Percentiles rank a stretch among this genome's conserved stretches.
These are phyloP conservation scores for Hydrolagus colliei DNA, from an alignment of 2,797 vertebrate genomes.

Conservation along the genomic window DNA sequence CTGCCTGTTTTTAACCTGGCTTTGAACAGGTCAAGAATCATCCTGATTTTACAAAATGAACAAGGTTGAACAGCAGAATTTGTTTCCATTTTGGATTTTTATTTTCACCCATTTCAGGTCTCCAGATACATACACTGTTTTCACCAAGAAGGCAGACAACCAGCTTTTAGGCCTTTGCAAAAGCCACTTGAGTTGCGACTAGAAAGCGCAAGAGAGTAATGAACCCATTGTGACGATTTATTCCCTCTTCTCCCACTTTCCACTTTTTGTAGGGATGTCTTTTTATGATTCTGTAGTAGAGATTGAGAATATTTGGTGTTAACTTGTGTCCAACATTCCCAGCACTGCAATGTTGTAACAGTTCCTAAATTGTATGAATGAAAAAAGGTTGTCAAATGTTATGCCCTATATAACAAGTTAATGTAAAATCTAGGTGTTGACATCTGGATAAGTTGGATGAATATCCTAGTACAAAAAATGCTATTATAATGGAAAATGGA, in stretches of 20 bases:
- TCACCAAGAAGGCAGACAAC: neutral
- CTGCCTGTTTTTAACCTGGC: conserved; percentile 29
- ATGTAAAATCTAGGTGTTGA: too few relatives aligned
- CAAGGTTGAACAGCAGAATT: conserved; percentile 8
- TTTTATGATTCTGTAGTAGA: neutral
- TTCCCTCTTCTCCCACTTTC: neutral
- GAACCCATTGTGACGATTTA: too few relatives aligned
- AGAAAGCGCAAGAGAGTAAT: too few relatives aligned
- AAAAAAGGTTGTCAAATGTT: too few relatives aligned
- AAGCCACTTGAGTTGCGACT: neutral
- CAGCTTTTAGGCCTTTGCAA: neutral
- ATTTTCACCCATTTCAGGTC: neutral
- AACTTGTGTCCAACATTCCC: too few relatives aligned
- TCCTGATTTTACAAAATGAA: neutral
- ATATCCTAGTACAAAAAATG: too few relatives aligned
- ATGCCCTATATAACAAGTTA: too few relatives aligned
- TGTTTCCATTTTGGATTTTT: conserved; percentile 21
- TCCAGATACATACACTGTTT: neutral
- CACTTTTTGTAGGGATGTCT: neutral
- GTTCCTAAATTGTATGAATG: too few relatives aligned
- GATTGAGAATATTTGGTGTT: too few relatives aligned
- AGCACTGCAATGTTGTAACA: too few relatives aligned
- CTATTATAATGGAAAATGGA: too few relatives aligned
- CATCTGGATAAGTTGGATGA: too few relatives aligned
- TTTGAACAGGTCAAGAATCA: conserved; percentile 18